Evolutionary conservation across 2,113 vertebrate genomes (phyloP), one percentile per base, ranked within the genome.

Genomic region (Sylvilagus bachmani): DNA sequence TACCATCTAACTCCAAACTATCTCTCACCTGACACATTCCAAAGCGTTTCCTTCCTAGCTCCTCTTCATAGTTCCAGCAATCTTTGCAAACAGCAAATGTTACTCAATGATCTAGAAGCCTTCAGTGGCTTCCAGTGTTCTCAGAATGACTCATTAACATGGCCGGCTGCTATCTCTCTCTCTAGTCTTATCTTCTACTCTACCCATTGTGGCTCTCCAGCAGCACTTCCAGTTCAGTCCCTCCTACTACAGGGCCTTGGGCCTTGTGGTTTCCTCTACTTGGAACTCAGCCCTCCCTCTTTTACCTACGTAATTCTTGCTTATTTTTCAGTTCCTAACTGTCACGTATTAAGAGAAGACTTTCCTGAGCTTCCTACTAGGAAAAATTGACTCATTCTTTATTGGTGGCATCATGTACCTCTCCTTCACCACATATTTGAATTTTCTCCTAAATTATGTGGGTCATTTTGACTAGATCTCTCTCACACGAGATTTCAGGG

Each of bases 11-110:
- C 25, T 81, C 36, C 53, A 83, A 62, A 22, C 25, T 83, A 53
- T 81, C 79, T 89, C 70, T 95, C 75, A 55, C 12, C 22, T 25
- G 78, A 90, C 31, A 1, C 6, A 36, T 11, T 82, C 31, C n/a
- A 53, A 29, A 69, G 3, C 3, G 8, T 27, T 80, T 5, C 4
- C 10, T 14, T 91, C 22, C 16, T 85, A 53, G 58, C 8, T 14
- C 14, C 24, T 80, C 1, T 55, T 16, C 3, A 38, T 36, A 87
- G 49, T 81, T 78, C 44, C 19, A 91, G 27, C 6, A 3, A 93
- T 14, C 12, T 86, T 89, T 92, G 92, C 51, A 44, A 74, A 77
- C 49, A 58, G n/a, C 44, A 86, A 75, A 70, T 86, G 69, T 49
- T 11, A 86, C 25, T 29, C 6, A 53, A 58, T n/a, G 66, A 70